Base-by-base conservation (phyloP, 2,797 vertebrate genomes). In the Neopelma chrysocephalum region DNA sequence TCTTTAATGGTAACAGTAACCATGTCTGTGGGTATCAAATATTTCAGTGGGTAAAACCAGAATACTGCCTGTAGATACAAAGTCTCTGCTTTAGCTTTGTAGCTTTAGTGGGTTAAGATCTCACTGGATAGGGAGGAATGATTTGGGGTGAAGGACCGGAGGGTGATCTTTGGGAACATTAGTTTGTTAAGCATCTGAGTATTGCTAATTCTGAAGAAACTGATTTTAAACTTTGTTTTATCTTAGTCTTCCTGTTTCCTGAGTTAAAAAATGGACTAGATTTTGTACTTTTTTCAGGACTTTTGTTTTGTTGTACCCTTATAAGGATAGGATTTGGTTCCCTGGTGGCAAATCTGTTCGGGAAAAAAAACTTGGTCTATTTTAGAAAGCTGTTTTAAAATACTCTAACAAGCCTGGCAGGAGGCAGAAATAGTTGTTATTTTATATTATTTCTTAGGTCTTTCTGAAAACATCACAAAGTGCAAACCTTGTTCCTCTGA, bases 311-410 rank as follows among this genome's bases (percentile, higher is more conserved):
- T 79, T 68, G 12, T 82, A 83, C 73, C 82, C 94, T 85, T 96
- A 87, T 89, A 96, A 93, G 89, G 87, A 32, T 65, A 69, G 43
- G 69, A 89, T 94, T 89, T 92, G 58, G 47, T 95, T 94, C 73
- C 51, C 68, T 92, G 60, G 72, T 88, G 82, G 90, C 62, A 90
- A 83, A 82, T 95, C 76, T 68, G 60, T 81, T 87, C 57, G 6
- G 76, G n/a, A 53, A 85, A 80, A 51, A 89, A 48, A 86, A 61
- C 27, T 60, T 61, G 48, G 50, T 83, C 93, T 96, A 87, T 89
- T 95, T 95, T 94, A 77, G 92, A 75, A 82, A 91, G 57, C 68
- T 19, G 32, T 77, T 94, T 89, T 90, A 80, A 94, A 87, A 79
- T 89, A 87, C 75, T 95, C 85, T 60, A 77, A 27, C 58, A 82